Evolutionary conservation across 2,888 invertebrate species (phyloP), one percentile per base, ranked within the genome.

Genomic region (Meganola albula): DNA sequence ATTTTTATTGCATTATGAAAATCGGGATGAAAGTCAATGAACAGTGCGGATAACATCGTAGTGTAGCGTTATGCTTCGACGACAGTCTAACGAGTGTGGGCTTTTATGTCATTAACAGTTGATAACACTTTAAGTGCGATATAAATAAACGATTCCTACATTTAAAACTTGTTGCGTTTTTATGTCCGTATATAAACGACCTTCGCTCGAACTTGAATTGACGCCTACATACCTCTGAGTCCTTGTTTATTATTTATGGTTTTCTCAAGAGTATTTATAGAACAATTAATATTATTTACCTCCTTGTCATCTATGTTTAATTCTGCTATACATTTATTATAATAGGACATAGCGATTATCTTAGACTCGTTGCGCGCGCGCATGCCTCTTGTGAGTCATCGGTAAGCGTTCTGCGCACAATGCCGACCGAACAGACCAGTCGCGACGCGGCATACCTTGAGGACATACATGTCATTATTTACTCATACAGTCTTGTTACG

Each of bases 401-500:
- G 64, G 68, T 61, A 69, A 70, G 71, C 71, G 72, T 70, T 73
- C 61, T 77, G 80, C 78, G 82, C 80, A 77, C 77, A 80, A 79
- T 74, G 79, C 76, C 74, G 77, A 56, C 71, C 69, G 72, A 57
- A 56, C 74, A 61, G 77, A 63, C 74, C 84, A 85, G 84, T 85
- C 82, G 74, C 63, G 68, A 64, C 77, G 78, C 75, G 76, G 78
- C 78, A 75, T 73, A 83, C 83, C 78, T 71, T 67, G 80, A 70
- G 72, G 74, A 70, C 82, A 80, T 79, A 84, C 84, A 78, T 77
- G 76, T 74, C 72, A 74, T 70, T 72, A 61, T 63, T 63, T 53
- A 63, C 64, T 63, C 51, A 60, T 50, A 56, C 56, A 57, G 52
- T 48, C 52, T 60, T 48, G 48, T 53, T 59, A 56, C 63, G 64